A percentile compares a stretch with the other conserved stretches of the same genome.
Conservation (phyloP, 2,888 invertebrate genomes). For the Hypsopygia costalis region DNA sequence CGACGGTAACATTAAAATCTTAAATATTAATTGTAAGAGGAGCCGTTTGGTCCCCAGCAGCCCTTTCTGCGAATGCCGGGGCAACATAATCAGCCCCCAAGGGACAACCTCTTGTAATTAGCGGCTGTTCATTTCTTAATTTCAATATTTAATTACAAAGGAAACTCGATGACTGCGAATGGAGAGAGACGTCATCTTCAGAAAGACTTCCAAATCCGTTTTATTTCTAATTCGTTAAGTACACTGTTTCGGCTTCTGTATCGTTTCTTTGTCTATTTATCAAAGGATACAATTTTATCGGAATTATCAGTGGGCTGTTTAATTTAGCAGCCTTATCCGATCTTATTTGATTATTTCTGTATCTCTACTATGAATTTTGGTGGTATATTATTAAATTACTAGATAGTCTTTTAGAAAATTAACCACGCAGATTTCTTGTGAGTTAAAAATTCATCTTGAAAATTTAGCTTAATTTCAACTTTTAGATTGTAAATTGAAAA, state of each 20-base stretch:
- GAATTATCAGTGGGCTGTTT: constrained; percentile 6
- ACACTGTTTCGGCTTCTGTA: constrained; percentile 57
- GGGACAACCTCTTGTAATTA: constrained; percentile 81
- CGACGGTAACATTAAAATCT: constrained; percentile 55
- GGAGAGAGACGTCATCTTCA: constrained; percentile 73
- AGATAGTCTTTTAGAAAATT: no score
- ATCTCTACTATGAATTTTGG: no score
- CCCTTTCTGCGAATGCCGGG: constrained; percentile 70
- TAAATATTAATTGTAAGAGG: constrained; percentile 72
- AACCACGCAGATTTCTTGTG: no score
- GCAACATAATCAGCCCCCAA: constrained; percentile 74
- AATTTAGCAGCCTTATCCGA: not conserved
- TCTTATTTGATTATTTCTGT: not conserved
- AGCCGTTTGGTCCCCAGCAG: constrained; percentile 49
- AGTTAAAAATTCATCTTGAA: no score
- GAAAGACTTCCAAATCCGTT: constrained; percentile 66
- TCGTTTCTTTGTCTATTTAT: constrained; percentile 59
- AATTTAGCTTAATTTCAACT: no score
- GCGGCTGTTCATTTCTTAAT: constrained; percentile 82
- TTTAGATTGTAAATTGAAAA: no score
- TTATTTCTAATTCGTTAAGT: constrained; percentile 65
- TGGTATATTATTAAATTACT: no score
- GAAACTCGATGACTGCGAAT: constrained; percentile 76
- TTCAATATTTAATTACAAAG: constrained; percentile 82
- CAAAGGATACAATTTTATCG: constrained; percentile 50